Base-by-base conservation (phyloP, 2,113 vertebrate species). In the Megalops atlanticus region DNA sequence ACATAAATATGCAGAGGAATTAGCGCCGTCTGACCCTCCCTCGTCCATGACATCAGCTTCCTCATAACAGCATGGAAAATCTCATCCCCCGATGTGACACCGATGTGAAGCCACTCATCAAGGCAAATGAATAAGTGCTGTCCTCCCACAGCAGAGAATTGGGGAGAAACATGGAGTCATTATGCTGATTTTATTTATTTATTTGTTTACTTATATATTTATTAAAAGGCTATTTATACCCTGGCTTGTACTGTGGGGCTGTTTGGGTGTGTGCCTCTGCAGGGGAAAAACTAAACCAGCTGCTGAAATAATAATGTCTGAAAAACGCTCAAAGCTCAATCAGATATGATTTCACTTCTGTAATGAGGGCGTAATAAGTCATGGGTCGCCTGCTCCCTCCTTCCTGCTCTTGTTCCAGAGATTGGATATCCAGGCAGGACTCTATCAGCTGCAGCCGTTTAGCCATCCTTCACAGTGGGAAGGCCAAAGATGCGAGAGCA, bases 171-270 rank as follows among this genome's bases (percentile, higher is more conserved):
- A 84, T 69, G 47, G 39, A 49, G 69, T 81, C 49, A 75, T 81
- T 74, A 81, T 78, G 47, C 76, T 70, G 35, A 81, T 78, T 40
- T 64, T 81, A 83, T 80, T 81, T 79, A 79, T 77, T n/a, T n/a
- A n/a, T n/a, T n/a, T n/a, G n/a, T n/a, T 64, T 81, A 83, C 77
- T 81, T 79, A 79, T 77, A 83, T n/a, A n/a, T n/a, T n/a, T n/a
- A n/a, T n/a, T n/a, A n/a, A n/a, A n/a, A n/a, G n/a, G n/a, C 71
- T 81, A 83, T 80, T 81, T 79, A 79, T 77, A 83, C 47, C 73
- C 35, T 49, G 33, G 27, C 73, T 40, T 45, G 81, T 41, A 70
- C 77, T 27, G 33, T 39, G 27, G 78, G 58, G 71, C 3, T 41
- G 72, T 41, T 39, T 36, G 68, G 45, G 68, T 76, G 38, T 7